Evolutionary conservation across 2,797 vertebrate genomes (phyloP).

Genomic region (Crax fasciolata): DNA sequence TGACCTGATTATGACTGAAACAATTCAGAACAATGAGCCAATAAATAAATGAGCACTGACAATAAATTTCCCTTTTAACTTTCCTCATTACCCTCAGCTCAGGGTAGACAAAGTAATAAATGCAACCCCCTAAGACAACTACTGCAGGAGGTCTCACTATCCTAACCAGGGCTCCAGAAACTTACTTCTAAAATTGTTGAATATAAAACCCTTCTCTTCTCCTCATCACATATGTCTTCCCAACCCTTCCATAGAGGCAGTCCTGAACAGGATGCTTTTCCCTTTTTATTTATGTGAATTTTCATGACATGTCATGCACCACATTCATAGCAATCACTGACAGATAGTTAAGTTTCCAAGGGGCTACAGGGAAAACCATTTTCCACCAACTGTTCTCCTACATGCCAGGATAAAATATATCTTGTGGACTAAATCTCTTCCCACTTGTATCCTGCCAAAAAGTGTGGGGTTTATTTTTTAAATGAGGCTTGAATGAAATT

Average conservation of each 20-base stretch:
- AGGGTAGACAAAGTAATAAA: background rate
- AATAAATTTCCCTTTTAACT: background rate
- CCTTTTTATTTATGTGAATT: conserved; percentile 67
- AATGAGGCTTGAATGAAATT: conserved; percentile 71
- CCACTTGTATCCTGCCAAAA: conserved; percentile 64
- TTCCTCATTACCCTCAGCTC: background rate
- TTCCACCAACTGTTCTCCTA: conserved; percentile 70
- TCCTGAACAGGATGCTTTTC: conserved; percentile 56
- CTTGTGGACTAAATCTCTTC: conserved; percentile 72
- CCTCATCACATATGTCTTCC: conserved; percentile 50
- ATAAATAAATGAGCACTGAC: background rate
- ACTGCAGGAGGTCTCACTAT: background rate
- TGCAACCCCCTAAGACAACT: background rate
- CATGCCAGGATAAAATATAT: conserved; percentile 69
- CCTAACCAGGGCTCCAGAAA: background rate
- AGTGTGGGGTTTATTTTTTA: conserved; percentile 27
- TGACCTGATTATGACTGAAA: background rate
- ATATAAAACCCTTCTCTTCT: conserved; percentile 30
- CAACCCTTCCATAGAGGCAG: conserved; percentile 16
- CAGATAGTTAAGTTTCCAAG: conserved; percentile 76
- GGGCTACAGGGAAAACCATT: conserved; percentile 68
- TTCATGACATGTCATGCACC: conserved; percentile 52
- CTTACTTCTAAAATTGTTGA: background rate
- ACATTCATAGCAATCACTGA: conserved; percentile 63
- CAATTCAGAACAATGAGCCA: background rate